phyloP scores from a whole-genome alignment of 1,140 invertebrate species.

The Bombus superbus region DNA sequence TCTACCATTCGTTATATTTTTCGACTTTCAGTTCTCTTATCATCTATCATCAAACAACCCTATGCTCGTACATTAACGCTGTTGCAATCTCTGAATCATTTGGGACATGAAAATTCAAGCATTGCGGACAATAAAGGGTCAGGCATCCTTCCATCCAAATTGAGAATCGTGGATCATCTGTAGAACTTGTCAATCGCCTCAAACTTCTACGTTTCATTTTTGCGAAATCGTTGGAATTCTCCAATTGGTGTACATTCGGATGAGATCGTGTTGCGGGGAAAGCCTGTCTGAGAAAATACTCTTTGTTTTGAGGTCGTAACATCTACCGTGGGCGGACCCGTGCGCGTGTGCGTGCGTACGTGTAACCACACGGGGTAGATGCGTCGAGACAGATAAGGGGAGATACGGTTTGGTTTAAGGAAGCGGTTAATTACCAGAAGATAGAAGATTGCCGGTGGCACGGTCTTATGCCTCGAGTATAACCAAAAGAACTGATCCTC shows the following conservation, averaged over 20 bases:
- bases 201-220: neutral
- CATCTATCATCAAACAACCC: too few relatives aligned
- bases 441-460: constrained; percentile 75
- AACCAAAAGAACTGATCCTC: constrained; percentile 58
- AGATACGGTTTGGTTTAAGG: constrained; percentile 79
- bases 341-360: constrained; percentile 35
- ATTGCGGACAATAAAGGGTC: too few relatives aligned
- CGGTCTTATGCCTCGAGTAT: constrained; percentile 59
- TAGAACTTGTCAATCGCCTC: neutral
- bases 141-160: neutral
- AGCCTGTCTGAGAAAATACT: constrained; percentile 65
- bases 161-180: neutral
- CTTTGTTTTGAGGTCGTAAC: constrained; percentile 69
- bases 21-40: too few relatives aligned
- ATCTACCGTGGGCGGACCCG: constrained; percentile 44
- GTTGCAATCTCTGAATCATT: too few relatives aligned
- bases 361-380: constrained; percentile 54
- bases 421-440: constrained; percentile 80
- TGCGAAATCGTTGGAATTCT: neutral
- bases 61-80: too few relatives aligned
- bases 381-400: constrained; percentile 63
- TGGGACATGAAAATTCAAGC: too few relatives aligned
- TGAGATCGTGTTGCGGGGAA: neutral
- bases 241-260: neutral
- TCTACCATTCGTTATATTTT: too few relatives aligned